A percentile compares a stretch with the other conserved stretches of the same genome.
Conservation (phyloP, 2,888 invertebrate species). For the Nymphalis polychloros region DNA sequence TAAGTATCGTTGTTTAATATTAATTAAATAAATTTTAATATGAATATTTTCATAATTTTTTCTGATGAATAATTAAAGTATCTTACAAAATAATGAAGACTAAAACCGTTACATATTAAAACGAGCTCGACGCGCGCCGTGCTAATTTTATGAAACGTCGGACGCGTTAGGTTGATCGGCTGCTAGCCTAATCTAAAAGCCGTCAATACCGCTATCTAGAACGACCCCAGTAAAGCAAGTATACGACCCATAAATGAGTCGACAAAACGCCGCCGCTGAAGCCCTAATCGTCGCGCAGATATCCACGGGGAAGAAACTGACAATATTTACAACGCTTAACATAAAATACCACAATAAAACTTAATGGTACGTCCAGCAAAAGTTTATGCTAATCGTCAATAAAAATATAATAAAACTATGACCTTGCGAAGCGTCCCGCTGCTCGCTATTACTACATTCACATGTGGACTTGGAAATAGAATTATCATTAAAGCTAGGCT, state of each 20-base stretch:
- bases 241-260: slow-evolving; percentile 73
- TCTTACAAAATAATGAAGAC: background rate
- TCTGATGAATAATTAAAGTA: no score
- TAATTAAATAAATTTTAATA: no score
- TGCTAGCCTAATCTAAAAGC: slow-evolving; percentile 63
- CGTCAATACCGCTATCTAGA: slow-evolving; percentile 72
- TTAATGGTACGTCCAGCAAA: slow-evolving; percentile 58
- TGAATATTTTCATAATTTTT: no score
- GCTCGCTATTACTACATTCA: slow-evolving; percentile 34
- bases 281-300: slow-evolving; percentile 57
- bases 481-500: slow-evolving; percentile 5
- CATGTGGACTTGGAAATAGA: background rate
- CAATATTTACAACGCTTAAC: slow-evolving; percentile 63
- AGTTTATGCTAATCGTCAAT: slow-evolving; percentile 65
- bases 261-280: slow-evolving; percentile 58
- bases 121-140: slow-evolving; percentile 17
- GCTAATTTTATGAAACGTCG: slow-evolving; percentile 60
- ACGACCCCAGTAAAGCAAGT: slow-evolving; percentile 66
- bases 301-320: slow-evolving; percentile 57
- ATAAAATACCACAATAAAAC: slow-evolving; percentile 69
- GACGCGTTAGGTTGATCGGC: slow-evolving; percentile 50
- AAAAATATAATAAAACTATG: slow-evolving; percentile 64
- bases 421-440: slow-evolving; percentile 51
- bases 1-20: no score
- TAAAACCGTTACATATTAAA: background rate